Conservation (phyloP, 2,797 vertebrate genomes). For the Cetoscarus ocellatus region DNA sequence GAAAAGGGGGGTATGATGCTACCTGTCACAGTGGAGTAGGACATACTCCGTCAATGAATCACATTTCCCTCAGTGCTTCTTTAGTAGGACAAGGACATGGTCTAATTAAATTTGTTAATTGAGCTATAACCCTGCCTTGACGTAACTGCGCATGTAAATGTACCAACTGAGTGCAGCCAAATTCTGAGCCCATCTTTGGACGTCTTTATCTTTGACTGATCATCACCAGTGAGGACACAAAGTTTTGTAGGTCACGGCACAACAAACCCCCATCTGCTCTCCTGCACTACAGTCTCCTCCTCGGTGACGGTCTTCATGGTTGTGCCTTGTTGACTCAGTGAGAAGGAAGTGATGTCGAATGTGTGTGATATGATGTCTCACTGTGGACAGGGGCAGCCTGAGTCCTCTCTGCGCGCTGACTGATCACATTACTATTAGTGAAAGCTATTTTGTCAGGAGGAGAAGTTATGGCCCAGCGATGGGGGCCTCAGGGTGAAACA, state of each 20-base stretch:
- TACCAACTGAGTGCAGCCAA: not conserved
- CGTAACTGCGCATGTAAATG: no score
- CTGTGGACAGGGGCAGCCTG: conserved; percentile 63
- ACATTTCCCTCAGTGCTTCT: no score
- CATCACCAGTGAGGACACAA: not conserved
- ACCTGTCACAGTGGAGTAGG: no score
- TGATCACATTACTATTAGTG: conserved; percentile 79
- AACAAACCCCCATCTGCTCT: conserved; percentile 15
- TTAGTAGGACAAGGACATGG: no score
- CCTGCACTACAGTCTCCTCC: conserved; percentile 6
- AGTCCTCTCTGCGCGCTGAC: conserved; percentile 73
- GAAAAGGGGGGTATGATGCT: no score
- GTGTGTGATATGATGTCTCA: conserved; percentile 72
- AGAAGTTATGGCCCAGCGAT: conserved; percentile 59
- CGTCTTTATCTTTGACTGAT: conserved; percentile 11
- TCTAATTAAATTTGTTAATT: no score
- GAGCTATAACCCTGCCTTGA: not conserved
- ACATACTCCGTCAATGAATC: no score
- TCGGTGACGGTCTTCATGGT: conserved; percentile 27
- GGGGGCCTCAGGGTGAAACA: conserved; percentile 48
- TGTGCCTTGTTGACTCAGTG: conserved; percentile 60
- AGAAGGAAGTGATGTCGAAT: conserved; percentile 59
- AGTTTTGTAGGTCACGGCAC: conserved; percentile 43
- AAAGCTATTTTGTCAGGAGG: conserved; percentile 74
- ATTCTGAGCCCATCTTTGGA: not conserved